Conservation (phyloP, 2,113 vertebrate genomes). For the Cebus imitator region DNA sequence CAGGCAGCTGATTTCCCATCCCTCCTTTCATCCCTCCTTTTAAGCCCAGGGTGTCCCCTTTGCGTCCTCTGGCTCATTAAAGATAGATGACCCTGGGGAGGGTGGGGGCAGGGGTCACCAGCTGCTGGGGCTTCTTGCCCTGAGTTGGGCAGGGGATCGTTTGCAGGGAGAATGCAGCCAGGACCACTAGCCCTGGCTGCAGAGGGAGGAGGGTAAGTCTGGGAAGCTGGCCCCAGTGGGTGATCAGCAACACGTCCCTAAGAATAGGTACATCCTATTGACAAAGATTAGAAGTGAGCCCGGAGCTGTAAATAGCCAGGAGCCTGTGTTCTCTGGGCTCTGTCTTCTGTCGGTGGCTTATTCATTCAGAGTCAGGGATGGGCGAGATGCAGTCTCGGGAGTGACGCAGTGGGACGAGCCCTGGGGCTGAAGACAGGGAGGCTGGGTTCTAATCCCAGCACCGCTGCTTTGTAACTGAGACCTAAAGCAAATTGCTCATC, state of each 20-base stretch:
- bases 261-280: neutral
- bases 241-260: rapidly evolving
- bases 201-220: rapidly evolving
- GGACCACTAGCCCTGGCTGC: neutral
- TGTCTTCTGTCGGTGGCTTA: neutral
- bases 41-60: neutral
- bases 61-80: constrained; percentile 16
- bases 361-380: neutral
- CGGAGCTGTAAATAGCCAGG: neutral
- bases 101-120: constrained; percentile 46
- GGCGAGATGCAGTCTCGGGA: rapidly evolving
- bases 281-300: neutral
- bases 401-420: rapidly evolving
- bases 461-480: neutral
- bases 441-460: neutral
- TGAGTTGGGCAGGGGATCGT: neutral
- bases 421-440: neutral
- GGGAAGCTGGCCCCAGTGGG: rapidly evolving
- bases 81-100: constrained; percentile 50
- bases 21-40: neutral
- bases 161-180: neutral
- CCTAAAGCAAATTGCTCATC: neutral
- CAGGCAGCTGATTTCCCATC: neutral
- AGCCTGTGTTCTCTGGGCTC: neutral
- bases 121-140: constrained; percentile 48